These are phyloP conservation scores for Dinomys branickii DNA, from an alignment of 2,113 vertebrate genomes.

Conservation along the genomic window DNA sequence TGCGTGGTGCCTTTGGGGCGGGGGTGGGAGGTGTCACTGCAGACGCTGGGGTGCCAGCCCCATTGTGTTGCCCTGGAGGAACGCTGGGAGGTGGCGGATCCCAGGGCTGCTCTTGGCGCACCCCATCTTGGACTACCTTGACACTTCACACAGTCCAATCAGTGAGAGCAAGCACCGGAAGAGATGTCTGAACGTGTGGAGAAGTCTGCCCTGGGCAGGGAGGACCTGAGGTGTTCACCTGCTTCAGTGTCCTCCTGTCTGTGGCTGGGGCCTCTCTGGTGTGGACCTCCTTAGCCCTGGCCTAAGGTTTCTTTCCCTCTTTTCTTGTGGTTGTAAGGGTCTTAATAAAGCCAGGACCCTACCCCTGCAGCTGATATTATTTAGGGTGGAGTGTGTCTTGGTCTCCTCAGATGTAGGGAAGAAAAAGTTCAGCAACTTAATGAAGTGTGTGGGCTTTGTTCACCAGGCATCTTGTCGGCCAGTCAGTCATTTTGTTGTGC, in stretches of 20 bases:
- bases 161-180: background rate
- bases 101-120: background rate
- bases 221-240: background rate
- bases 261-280: background rate
- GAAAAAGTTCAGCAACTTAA: background rate
- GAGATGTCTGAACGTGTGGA: background rate
- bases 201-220: background rate
- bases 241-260: background rate
- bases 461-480: background rate
- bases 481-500: background rate
- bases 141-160: background rate
- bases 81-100: fast-evolving
- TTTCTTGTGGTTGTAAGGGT: background rate
- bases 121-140: background rate
- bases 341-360: background rate
- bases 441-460: background rate
- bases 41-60: background rate
- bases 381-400: background rate
- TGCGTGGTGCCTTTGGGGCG: no score
- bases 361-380: background rate
- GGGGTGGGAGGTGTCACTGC: no score
- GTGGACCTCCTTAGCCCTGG: background rate
- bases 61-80: fast-evolving
- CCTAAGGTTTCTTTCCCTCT: background rate
- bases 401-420: background rate